Conservation (phyloP, 1,140 invertebrate species). For the Drosophila nikananu region DNA sequence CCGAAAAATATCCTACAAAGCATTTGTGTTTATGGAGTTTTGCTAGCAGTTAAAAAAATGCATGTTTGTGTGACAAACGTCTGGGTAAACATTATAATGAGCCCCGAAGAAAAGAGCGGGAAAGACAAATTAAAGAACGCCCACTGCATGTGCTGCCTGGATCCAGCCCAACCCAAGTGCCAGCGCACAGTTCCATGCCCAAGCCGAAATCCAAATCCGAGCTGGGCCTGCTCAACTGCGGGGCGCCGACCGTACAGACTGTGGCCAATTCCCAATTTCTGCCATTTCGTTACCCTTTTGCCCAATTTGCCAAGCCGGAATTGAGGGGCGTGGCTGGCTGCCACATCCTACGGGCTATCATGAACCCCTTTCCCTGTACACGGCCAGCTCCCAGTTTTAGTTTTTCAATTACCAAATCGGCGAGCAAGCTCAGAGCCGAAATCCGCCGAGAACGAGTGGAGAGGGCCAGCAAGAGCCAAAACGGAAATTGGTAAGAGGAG, state of each 20-base stretch:
- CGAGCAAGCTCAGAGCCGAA: conserved; percentile 49
- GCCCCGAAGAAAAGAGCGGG: conserved; percentile 45
- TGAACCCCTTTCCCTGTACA: conserved; percentile 17
- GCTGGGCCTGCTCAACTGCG: conserved; percentile 10
- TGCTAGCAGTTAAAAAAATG: neutral
- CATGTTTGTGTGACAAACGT: conserved; percentile 30
- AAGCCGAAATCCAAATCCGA: conserved; percentile 9
- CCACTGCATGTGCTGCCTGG: conserved; percentile 59
- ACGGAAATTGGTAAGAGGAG: conserved; percentile 79
- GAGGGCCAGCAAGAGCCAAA: conserved; percentile 55
- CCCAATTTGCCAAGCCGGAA: conserved; percentile 65
- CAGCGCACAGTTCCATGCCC: conserved; percentile 12
- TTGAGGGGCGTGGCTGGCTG: conserved; percentile 39
- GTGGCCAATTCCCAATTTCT: conserved; percentile 72
- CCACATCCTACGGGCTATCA: conserved; percentile 41
- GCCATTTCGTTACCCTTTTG: conserved; percentile 78
- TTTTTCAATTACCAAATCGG: conserved; percentile 77
- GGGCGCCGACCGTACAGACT: conserved; percentile 27
- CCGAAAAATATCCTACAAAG: too few species aligned
- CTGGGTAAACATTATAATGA: conserved; percentile 66
- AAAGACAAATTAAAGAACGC: conserved; percentile 50
- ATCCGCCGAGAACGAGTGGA: conserved; percentile 52
- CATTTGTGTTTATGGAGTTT: conserved; percentile 2
- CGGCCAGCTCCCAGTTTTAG: conserved; percentile 22
- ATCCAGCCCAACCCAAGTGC: conserved; percentile 56